Conservation (phyloP, 2,797 vertebrate genomes). For the Pangasius macronema region DNA sequence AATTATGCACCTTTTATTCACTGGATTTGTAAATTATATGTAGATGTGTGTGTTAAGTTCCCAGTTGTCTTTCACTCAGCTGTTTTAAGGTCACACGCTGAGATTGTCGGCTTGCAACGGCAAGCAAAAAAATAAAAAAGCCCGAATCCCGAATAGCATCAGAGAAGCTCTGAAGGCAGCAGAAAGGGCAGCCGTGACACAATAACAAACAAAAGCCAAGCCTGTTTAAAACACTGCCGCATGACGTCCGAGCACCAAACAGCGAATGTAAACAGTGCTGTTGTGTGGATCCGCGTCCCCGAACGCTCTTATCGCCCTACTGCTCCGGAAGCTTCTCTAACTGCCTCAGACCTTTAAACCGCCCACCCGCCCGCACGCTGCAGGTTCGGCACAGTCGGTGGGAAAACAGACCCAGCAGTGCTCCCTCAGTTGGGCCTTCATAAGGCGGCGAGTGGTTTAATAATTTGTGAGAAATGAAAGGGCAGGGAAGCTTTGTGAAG, state of each 20-base stretch:
- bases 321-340: constrained; percentile 44
- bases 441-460: constrained; percentile 72
- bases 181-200: constrained; percentile 67
- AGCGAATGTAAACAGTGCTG: constrained; percentile 52
- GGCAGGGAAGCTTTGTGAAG: constrained; percentile 69
- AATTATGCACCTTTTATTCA: constrained; percentile 31
- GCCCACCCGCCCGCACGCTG: constrained; percentile 55
- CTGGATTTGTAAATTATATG: constrained; percentile 10
- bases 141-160: constrained; percentile 68
- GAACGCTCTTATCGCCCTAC: constrained; percentile 47
- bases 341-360: constrained; percentile 41
- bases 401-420: constrained; percentile 69
- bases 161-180: constrained; percentile 57
- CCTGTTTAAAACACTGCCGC: constrained; percentile 55
- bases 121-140: constrained; percentile 40
- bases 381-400: constrained; percentile 67
- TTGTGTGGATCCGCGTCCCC: constrained; percentile 42
- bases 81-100: constrained; percentile 73
- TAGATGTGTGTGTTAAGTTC: constrained; percentile 6
- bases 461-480: constrained; percentile 75
- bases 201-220: constrained; percentile 42
- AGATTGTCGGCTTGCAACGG: constrained; percentile 22
- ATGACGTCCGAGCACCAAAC: constrained; percentile 58
- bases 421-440: constrained; percentile 74
- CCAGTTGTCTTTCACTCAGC: constrained; percentile 41